Base-by-base conservation (phyloP, 2,797 vertebrate species). In the Microctenopoma steveboyesi region DNA sequence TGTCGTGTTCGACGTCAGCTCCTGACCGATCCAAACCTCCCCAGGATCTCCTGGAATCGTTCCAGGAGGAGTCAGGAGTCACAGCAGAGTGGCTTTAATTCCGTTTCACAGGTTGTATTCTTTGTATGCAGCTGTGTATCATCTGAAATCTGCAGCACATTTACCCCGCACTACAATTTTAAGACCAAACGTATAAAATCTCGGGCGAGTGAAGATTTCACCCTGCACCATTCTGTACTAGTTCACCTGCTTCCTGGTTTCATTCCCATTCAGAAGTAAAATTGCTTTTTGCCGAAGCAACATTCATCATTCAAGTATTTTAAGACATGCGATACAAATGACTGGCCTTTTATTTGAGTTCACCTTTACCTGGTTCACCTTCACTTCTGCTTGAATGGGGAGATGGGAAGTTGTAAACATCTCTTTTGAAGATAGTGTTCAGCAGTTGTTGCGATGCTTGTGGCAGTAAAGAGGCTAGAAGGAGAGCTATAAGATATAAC, bases 181-280 rank as follows among this genome's bases (percentile, higher is more conserved):
- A 46, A 70, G 33, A 25, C 49, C 25, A 40, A 28, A 69, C 37
- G 15, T 5, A 35, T 9, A 11, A 11, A 47, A 56, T 50, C 11
- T 18, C 4, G 79, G 69, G 64, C 73, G 16, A 71, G 64, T 9
- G 12, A 39, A 40, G 15, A 27, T 16, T 18, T 28, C 46, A 22
- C 64, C 49, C 62, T 84, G 81, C 79, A 83, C 49, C 79, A 81
- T 80, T 84, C 69, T 72, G 70, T 27, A 12, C 73, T 30, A 45
- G 65, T 45, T 37, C 66, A 76, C 27, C 51, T 86, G 83, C 75
- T 85, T 84, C 68, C 64, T 72, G 73, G 80, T 86, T 76, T 72
- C 64, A 72, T 52, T 57, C 9, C 9, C 7, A 66, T 54, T 60
- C 67, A 72, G 64, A 77, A 67, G 70, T 63, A 40, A 60, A 63